A percentile compares a stretch with the other conserved stretches of the same genome.
phyloP scores from a whole-genome alignment of 2,113 vertebrate species.

The Phaethornis superciliosus region DNA sequence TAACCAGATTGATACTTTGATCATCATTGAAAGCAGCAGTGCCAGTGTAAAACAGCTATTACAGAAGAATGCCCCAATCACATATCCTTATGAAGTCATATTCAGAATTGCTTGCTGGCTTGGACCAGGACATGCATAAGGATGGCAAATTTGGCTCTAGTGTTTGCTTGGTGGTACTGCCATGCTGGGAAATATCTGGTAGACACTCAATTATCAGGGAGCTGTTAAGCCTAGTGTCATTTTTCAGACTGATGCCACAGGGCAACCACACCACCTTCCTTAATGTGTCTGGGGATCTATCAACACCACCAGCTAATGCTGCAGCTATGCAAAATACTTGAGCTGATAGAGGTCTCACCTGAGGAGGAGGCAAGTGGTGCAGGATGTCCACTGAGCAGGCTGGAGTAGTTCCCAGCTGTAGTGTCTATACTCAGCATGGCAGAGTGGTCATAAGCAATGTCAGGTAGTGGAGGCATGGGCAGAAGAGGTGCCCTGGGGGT shows the following conservation, averaged over 20 bases:
- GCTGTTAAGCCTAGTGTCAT: neutral
- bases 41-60: neutral
- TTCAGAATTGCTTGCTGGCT: neutral
- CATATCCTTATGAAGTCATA: neutral
- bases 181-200: accelerated
- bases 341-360: slow-evolving; percentile 12
- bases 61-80: neutral
- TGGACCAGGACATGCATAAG: neutral
- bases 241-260: neutral
- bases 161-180: neutral
- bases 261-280: neutral
- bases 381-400: neutral
- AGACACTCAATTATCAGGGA: neutral
- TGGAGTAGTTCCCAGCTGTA: neutral
- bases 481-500: slow-evolving; percentile 5
- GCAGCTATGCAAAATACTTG: neutral
- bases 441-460: neutral
- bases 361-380: neutral
- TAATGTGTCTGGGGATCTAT: neutral
- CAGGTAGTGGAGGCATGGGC: neutral
- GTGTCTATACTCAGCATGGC: neutral
- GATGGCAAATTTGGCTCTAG: neutral
- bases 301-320: neutral
- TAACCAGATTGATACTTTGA: neutral
- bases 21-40: neutral